phyloP scores from a whole-genome alignment of 2,888 invertebrate genomes.

The Rhamphomyia laevipes region DNA sequence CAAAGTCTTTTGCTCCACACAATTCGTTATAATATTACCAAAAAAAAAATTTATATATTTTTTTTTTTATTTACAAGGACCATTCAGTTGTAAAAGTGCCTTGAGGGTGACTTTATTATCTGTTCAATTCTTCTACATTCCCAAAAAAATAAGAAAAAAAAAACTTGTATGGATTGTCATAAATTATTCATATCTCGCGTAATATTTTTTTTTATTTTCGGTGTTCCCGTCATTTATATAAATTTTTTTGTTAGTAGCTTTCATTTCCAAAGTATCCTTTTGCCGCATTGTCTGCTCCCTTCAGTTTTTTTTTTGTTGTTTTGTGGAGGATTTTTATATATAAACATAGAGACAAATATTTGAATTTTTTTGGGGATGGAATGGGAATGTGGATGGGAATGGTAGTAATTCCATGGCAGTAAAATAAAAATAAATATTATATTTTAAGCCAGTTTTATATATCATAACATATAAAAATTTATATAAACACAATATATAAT shows the following conservation, averaged over 20 bases:
- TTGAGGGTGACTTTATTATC: background rate
- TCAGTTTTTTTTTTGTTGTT: too few species aligned
- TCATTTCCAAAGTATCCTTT: background rate
- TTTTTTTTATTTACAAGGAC: too few species aligned
- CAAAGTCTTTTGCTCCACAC: too few species aligned
- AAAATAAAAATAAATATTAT: too few species aligned
- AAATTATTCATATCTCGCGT: constrained; percentile 1
- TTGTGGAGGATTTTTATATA: too few species aligned
- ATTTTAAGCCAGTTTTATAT: too few species aligned
- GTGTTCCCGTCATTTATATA: background rate
- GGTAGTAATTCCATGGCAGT: too few species aligned
- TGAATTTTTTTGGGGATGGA: too few species aligned
- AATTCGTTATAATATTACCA: background rate
- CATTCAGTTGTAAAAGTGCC: background rate
- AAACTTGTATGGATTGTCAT: background rate
- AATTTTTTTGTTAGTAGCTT: background rate
- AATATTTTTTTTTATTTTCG: background rate
- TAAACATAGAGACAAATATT: too few species aligned
- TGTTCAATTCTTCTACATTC: background rate
- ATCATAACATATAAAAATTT: too few species aligned
- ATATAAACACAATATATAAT: too few species aligned
- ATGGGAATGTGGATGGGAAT: too few species aligned
- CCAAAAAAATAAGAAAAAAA: background rate
- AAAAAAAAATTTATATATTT: background rate
- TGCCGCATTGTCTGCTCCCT: background rate